Conservation (phyloP, 2,113 vertebrate species). For the Tragulus kanchil region DNA sequence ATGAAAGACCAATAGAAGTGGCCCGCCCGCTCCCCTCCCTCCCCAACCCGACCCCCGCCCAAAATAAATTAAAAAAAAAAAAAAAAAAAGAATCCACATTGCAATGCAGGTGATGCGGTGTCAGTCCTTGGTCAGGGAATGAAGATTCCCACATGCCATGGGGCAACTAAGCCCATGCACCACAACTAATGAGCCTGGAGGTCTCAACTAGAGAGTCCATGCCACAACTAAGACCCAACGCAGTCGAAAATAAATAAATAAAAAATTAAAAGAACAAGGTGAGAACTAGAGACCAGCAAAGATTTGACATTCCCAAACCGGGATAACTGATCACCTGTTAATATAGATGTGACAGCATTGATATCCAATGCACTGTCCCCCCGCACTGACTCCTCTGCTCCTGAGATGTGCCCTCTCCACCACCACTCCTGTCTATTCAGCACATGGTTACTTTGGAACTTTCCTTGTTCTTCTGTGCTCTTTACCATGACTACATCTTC, state of each 20-base stretch:
- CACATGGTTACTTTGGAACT: neutral
- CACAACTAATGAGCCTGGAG: neutral
- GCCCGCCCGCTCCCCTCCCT: no score
- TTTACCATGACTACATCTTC: neutral
- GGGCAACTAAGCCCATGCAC: neutral
- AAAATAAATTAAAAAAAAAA: no score
- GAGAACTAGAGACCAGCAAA: neutral
- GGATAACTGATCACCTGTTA: neutral
- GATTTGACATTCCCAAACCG: neutral
- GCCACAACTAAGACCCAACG: neutral
- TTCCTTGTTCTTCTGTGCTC: neutral
- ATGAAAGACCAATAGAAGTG: no score
- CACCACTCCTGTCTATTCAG: neutral
- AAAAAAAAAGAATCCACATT: neutral
- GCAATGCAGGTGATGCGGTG: neutral
- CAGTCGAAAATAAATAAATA: neutral
- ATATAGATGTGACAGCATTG: neutral
- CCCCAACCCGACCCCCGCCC: no score
- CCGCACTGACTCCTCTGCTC: neutral
- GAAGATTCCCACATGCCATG: neutral
- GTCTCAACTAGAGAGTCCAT: neutral
- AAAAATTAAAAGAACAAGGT: neutral
- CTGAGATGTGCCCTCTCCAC: neutral
- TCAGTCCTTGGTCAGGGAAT: neutral
- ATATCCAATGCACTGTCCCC: neutral